Evolutionary conservation across 2,797 vertebrate species (phyloP), one percentile per base, ranked within the genome.

Genomic region (Helarctos malayanus): DNA sequence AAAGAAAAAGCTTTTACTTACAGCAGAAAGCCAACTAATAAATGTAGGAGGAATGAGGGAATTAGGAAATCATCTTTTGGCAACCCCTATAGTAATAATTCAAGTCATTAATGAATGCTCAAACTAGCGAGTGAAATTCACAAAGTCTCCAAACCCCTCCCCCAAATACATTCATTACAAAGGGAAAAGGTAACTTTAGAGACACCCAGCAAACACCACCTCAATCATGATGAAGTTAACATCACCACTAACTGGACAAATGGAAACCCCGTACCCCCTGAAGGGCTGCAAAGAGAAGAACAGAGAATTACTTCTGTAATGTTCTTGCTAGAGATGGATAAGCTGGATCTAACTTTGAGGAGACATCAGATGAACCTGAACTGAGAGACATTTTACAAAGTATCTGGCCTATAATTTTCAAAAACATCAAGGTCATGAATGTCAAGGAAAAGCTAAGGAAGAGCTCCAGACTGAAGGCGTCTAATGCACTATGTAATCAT

Each of bases 351-450:
- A 90, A 69, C 73, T 18, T 3, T 5, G n/a, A 91, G 45, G 54
- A 93, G 52, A 86, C 6, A 49, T 3, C 38, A 79, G 32, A 73
- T 23, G 18, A 85, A 73, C 41, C 49, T 1, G 7, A 57, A 68
- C 10, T 54, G 54, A 94, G 57, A 5, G 35, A 16, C 23, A 79
- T 89, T 93, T 96, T 82, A 21, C 49, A n/a, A 81, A 94, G 54
- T 38, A 79, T 25, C 49, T 84, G 54, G 71, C 11, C 56, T 90
- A 7, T 61, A 15, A 32, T 92, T 95, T 94, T 85, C 41, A 82
- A 96, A 83, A 96, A 49, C 19, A 82, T 52, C 68, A 32, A 87
- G 5, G 25, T 96, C 61, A 73, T 63, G 21, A 82, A 91, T 63
- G 16, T 81, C 76, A 61, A 63, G 71, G 7, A 41, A 94, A 84